These are phyloP conservation scores for Macrophya annulata DNA, from an alignment of 2,888 invertebrate species.

Conservation along the genomic window DNA sequence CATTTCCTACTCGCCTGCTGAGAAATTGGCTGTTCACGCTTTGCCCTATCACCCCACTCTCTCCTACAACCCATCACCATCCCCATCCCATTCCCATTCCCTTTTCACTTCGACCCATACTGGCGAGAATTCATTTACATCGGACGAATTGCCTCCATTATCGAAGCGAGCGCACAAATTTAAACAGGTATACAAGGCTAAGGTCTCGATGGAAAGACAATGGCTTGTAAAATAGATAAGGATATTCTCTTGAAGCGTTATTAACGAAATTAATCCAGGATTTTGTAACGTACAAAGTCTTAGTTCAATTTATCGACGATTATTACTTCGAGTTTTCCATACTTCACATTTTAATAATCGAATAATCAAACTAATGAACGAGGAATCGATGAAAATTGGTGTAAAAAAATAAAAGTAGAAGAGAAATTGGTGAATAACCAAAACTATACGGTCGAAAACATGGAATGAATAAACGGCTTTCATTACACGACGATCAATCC, in stretches of 20 bases:
- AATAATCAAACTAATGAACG: neutral
- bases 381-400: neutral
- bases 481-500: conserved; percentile 47
- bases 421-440: neutral
- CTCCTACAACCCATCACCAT: conserved; percentile 28
- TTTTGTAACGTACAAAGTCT: neutral
- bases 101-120: conserved; percentile 47
- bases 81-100: conserved; percentile 23
- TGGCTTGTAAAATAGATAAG: conserved; percentile 47
- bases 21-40: conserved; percentile 65
- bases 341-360: neutral
- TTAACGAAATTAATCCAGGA: conserved; percentile 22
- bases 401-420: neutral
- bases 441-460: neutral
- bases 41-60: conserved; percentile 20
- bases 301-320: conserved; percentile 14
- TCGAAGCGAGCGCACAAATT: conserved; percentile 33
- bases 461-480: conserved; percentile 20
- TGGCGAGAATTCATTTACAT: conserved; percentile 70
- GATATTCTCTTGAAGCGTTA: conserved; percentile 23
- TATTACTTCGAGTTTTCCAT: neutral
- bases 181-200: conserved; percentile 26
- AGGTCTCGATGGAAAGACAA: conserved; percentile 40
- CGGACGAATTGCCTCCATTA: conserved; percentile 65
- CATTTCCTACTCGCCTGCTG: conserved; percentile 62